Evolutionary conservation across 92 coral and sea anemone species (phyloP).

Genomic region (Porites lobata): DNA sequence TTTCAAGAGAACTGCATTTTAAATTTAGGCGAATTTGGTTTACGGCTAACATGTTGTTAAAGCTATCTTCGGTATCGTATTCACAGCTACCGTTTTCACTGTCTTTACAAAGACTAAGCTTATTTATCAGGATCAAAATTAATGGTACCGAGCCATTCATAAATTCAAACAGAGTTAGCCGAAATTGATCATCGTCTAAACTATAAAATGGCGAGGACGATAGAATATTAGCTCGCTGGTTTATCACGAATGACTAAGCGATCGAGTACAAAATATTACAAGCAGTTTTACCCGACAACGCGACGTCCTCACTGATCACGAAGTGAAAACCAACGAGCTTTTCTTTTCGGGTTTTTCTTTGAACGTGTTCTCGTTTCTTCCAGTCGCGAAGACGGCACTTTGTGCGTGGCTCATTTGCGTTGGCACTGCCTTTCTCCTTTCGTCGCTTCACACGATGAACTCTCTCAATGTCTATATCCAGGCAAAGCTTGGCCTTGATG

Average conservation of each 20-base stretch:
- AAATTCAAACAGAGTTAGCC: constrained; percentile 44
- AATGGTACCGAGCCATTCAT: constrained; percentile 36
- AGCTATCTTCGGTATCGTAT: background rate
- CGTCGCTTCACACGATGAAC: too few species aligned
- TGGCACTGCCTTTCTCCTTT: too few species aligned
- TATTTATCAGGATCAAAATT: constrained; percentile 11
- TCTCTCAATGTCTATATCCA: too few species aligned
- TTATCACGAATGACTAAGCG: constrained; percentile 37
- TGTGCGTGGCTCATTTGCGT: too few species aligned
- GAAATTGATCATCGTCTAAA: constrained; percentile 44
- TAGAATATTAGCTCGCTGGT: constrained; percentile 39
- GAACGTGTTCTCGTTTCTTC: too few species aligned
- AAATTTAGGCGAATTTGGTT: constrained; percentile 31
- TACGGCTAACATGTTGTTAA: background rate
- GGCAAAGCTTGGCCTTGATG: too few species aligned
- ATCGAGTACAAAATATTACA: background rate
- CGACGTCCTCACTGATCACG: too few species aligned
- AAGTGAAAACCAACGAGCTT: too few species aligned
- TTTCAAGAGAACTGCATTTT: constrained; percentile 9
- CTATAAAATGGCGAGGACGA: constrained; percentile 25
- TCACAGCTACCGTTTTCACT: constrained; percentile 44
- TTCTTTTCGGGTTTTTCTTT: too few species aligned
- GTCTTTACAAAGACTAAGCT: constrained; percentile 19
- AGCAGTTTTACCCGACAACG: constrained; percentile 5
- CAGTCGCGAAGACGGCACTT: too few species aligned